These are phyloP conservation scores for Trichosurus vulpecula DNA, from an alignment of 2,797 vertebrate genomes.

Conservation along the genomic window DNA sequence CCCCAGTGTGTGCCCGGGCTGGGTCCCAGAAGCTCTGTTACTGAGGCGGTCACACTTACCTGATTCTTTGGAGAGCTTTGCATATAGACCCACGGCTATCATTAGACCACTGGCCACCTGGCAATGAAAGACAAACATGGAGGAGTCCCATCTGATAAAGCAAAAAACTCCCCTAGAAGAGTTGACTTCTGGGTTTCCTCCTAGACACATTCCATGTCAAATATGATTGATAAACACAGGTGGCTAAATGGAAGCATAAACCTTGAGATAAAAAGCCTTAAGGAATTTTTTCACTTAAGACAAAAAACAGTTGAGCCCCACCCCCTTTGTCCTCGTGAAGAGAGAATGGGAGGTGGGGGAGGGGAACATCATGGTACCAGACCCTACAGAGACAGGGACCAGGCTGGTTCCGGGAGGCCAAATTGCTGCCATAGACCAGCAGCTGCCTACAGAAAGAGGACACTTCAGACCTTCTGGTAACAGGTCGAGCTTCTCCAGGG, in stretches of 20 bases:
- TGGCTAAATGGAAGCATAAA: neutral
- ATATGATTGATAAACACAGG: neutral
- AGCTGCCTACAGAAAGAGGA: neutral
- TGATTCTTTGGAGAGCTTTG: conserved; percentile 70
- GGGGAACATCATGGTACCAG: neutral
- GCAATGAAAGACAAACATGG: conserved; percentile 15
- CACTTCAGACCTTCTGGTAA: neutral
- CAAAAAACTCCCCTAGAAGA: neutral
- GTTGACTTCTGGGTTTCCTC: neutral
- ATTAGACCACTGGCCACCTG: conserved; percentile 75
- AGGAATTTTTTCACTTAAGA: neutral
- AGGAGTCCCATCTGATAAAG: neutral
- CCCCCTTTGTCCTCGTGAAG: neutral
- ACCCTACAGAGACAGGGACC: neutral
- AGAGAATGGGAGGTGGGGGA: neutral
- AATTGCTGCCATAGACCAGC: neutral
- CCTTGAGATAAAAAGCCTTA: neutral
- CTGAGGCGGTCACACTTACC: conserved; percentile 49
- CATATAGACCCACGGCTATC: conserved; percentile 73
- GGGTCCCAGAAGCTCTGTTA: neutral
- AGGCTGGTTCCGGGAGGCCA: neutral
- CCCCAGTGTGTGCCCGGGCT: neutral
- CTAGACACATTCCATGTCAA: neutral
- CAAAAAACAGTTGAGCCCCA: neutral
- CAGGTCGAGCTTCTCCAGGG: neutral